These are phyloP conservation scores for Blennius ocellaris DNA, from an alignment of 2,113 vertebrate species.

Conservation along the genomic window DNA sequence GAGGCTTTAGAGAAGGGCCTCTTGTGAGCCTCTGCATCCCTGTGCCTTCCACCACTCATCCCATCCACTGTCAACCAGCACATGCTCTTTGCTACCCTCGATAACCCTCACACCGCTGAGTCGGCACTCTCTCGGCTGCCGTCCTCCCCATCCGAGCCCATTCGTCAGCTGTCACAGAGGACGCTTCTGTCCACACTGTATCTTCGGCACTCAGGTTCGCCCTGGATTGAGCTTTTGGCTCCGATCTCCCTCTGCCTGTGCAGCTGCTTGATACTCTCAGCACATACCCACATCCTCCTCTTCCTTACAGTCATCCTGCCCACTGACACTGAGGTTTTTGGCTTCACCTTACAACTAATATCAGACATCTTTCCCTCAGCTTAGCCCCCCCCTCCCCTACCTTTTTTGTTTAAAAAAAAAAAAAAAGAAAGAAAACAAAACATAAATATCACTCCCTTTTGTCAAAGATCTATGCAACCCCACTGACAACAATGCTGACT, in stretches of 20 bases:
- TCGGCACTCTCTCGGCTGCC: not conserved
- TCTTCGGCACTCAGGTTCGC: conserved; percentile 11
- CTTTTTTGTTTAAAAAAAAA: not conserved
- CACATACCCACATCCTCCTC: conserved; percentile 3
- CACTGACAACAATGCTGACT: conserved; percentile 28
- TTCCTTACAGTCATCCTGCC: conserved; percentile 28
- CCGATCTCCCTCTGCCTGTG: conserved; percentile 2
- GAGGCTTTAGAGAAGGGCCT: too few species aligned
- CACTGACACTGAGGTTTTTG: conserved; percentile 42
- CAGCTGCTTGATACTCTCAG: conserved; percentile 44
- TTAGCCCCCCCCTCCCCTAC: conserved; percentile 21
- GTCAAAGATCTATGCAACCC: conserved; percentile 5
- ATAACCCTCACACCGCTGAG: conserved; percentile 8
- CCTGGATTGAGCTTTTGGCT: not conserved
- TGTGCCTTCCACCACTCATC: not conserved
- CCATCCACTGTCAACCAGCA: conserved; percentile 7
- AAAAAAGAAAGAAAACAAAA: too few species aligned
- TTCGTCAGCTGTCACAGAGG: conserved; percentile 5
- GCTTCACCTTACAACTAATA: conserved; percentile 38
- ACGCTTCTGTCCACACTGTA: conserved; percentile 9
- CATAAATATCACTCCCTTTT: conserved; percentile 20
- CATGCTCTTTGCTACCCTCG: conserved; percentile 4
- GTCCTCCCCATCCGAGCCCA: conserved; percentile 11
- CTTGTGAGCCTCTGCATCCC: not conserved
- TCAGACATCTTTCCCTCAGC: conserved; percentile 1